These are phyloP conservation scores for Athene noctua DNA, from an alignment of 2,113 vertebrate species.

Conservation along the genomic window DNA sequence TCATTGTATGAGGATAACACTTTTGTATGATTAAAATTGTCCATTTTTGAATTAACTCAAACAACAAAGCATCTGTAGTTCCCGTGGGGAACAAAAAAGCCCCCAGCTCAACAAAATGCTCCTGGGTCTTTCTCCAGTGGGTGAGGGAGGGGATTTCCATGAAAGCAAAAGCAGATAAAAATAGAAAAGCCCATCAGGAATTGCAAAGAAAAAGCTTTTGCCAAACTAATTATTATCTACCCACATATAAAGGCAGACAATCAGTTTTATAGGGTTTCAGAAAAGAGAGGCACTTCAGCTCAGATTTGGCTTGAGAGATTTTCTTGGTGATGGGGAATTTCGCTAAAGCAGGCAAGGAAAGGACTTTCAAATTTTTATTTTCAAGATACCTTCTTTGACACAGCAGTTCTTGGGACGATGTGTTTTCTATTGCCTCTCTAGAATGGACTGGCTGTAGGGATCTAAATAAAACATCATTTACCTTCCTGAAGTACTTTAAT, in stretches of 20 bases:
- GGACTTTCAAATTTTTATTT: not conserved
- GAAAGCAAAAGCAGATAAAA: conserved; percentile 7
- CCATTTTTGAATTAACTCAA: conserved; percentile 45
- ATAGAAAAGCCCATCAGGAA: not conserved
- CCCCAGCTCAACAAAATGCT: not conserved
- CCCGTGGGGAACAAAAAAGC: not conserved
- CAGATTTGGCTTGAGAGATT: not conserved
- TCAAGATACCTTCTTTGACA: not conserved
- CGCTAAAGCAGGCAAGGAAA: not conserved
- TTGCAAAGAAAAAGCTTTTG: not conserved
- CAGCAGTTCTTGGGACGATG: not conserved
- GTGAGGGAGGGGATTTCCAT: not conserved
- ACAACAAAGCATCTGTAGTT: conserved; percentile 28
- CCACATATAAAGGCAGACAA: not conserved
- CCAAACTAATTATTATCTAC: not conserved
- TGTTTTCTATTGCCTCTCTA: not conserved
- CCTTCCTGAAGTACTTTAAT: not conserved
- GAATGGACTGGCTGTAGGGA: not conserved
- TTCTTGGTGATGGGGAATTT: not conserved
- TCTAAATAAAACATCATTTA: not conserved
- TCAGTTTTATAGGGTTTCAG: not conserved
- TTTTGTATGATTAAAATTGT: conserved; percentile 53
- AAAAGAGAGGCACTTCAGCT: not conserved
- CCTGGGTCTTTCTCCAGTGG: not conserved
- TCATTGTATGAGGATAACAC: conserved; percentile 19